Conservation (phyloP, 2,797 vertebrate species). For the Poeciliopsis infans region DNA sequence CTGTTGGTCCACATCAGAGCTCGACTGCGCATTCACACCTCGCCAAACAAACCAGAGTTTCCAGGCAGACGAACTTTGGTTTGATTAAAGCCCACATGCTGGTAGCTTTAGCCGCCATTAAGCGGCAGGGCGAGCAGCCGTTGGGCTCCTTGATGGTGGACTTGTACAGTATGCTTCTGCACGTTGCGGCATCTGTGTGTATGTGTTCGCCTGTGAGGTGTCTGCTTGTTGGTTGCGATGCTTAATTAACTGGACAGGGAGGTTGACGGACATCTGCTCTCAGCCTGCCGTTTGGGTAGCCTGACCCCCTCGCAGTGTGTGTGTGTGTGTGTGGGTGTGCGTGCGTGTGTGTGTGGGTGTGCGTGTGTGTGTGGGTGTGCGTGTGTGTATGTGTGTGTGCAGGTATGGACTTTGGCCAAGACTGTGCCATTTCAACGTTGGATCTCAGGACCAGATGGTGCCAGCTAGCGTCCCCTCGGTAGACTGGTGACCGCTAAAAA, state of each 20-base stretch:
- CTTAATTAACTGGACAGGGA: conserved; percentile 80
- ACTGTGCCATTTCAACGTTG: conserved; percentile 71
- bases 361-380: background rate
- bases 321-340: conserved; percentile 39
- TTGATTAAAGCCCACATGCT: background rate
- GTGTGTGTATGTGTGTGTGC: conserved; percentile 40
- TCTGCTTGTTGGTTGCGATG: conserved; percentile 55
- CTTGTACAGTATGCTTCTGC: conserved; percentile 42
- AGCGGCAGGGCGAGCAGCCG: conserved; percentile 21
- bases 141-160: conserved; percentile 28
- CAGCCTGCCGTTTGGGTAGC: conserved; percentile 72
- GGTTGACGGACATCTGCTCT: conserved; percentile 81
- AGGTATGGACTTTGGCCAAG: conserved; percentile 76
- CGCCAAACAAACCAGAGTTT: too few relatives aligned
- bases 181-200: conserved; percentile 14
- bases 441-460: conserved; percentile 82
- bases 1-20: too few relatives aligned
- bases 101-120: background rate
- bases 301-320: conserved; percentile 56
- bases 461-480: conserved; percentile 73
- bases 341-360: conserved; percentile 30
- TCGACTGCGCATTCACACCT: too few relatives aligned
- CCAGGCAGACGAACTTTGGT: too few relatives aligned
- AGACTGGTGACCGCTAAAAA: conserved; percentile 78
- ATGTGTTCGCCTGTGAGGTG: conserved; percentile 30